Evolutionary conservation across 2,113 vertebrate species (phyloP).

Genomic region (Halcyon malimbica): DNA sequence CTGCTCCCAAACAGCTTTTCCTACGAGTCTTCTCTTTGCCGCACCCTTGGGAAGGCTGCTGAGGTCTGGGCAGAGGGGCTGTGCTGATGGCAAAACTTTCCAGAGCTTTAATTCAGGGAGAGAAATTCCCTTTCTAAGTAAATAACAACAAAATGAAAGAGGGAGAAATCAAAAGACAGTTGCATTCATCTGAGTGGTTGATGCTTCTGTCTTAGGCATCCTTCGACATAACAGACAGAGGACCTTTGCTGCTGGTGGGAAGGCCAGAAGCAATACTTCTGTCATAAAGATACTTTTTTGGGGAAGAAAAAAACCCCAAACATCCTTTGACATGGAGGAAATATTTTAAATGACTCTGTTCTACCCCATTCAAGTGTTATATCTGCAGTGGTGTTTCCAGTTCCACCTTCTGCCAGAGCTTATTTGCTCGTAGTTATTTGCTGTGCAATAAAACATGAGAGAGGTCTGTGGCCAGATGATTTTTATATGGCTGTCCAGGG

Average conservation of each 20-base stretch:
- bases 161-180: background rate
- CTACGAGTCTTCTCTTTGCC: background rate
- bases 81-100: background rate
- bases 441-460: background rate
- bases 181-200: background rate
- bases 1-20: background rate
- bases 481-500: background rate
- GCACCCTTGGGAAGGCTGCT: background rate
- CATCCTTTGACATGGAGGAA: background rate
- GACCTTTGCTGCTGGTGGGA: slow-evolving; percentile 15
- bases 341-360: background rate
- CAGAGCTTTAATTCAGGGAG: background rate
- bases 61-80: background rate
- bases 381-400: background rate
- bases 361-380: rapidly evolving
- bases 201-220: background rate
- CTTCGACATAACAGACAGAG: background rate
- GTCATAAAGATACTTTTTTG: background rate
- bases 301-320: background rate
- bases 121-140: background rate
- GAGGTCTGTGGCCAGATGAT: background rate
- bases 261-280: background rate
- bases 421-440: background rate
- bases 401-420: background rate
- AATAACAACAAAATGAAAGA: background rate